Conservation (phyloP, 2,888 invertebrate species). For the Heliconius ethilla region DNA sequence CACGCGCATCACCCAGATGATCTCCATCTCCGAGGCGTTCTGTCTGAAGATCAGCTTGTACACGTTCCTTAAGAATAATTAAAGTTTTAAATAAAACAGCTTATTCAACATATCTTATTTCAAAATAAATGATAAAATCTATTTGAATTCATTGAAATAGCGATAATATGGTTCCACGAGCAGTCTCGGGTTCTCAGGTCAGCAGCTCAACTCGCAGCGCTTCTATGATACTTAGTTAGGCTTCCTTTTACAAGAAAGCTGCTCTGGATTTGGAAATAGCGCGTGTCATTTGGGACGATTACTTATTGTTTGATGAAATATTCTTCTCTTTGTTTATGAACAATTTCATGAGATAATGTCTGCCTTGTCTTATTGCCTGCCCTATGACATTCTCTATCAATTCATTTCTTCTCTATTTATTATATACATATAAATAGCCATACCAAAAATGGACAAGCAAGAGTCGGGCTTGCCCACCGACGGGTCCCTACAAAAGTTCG, state of each 20-base stretch:
- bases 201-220: background rate
- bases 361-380: too few species aligned
- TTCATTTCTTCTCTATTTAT: too few species aligned
- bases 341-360: too few species aligned
- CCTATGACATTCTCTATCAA: too few species aligned
- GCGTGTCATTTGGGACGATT: background rate
- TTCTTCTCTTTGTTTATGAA: background rate
- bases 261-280: background rate
- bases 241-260: constrained; percentile 13
- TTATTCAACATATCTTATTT: background rate
- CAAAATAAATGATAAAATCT: background rate
- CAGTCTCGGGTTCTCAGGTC: background rate
- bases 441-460: too few species aligned
- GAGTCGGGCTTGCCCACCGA: too few species aligned
- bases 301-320: background rate
- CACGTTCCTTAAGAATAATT: constrained; percentile 86
- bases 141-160: constrained; percentile 1
- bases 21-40: constrained; percentile 98
- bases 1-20: constrained; percentile 97
- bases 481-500: too few species aligned
- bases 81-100: too few species aligned
- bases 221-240: constrained; percentile 14
- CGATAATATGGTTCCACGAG: background rate
- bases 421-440: too few species aligned
- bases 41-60: constrained; percentile 98